phyloP scores from a whole-genome alignment of 2,113 vertebrate genomes.

The Recurvirostra avosetta region DNA sequence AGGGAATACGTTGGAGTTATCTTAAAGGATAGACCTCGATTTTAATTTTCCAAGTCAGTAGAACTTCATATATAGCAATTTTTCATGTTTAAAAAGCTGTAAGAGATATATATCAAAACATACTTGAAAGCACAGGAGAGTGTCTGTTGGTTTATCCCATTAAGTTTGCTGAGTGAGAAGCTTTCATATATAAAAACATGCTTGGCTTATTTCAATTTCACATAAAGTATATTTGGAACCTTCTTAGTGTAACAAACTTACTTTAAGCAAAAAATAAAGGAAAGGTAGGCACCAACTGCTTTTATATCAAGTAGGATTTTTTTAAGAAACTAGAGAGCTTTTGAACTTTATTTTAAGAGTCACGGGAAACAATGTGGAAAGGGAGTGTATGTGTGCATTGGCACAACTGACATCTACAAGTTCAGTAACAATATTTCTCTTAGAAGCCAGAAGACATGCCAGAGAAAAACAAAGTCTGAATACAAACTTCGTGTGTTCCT shows the following conservation, averaged over 20 bases:
- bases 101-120: slow-evolving; percentile 4
- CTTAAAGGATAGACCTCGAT: neutral
- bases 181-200: neutral
- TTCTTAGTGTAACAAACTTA: neutral
- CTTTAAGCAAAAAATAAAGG: neutral
- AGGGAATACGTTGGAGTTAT: neutral
- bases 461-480: neutral
- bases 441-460: neutral
- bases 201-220: neutral
- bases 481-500: neutral
- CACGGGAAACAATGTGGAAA: slow-evolving; percentile 20
- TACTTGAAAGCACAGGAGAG: neutral
- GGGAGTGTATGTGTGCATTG: slow-evolving; percentile 61
- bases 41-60: slow-evolving; percentile 13
- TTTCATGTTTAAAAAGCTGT: slow-evolving; percentile 29
- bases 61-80: neutral
- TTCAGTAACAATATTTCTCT: neutral
- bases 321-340: neutral
- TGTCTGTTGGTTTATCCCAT: neutral
- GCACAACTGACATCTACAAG: slow-evolving; percentile 21
- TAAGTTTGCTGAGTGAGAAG: neutral
- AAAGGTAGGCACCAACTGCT: neutral
- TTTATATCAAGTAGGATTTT: neutral
- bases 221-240: neutral
- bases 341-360: slow-evolving; percentile 24